Percentiles rank a stretch among this genome's conserved stretches.
phyloP scores from a whole-genome alignment of 2,113 vertebrate genomes.

The Zingel zingel region DNA sequence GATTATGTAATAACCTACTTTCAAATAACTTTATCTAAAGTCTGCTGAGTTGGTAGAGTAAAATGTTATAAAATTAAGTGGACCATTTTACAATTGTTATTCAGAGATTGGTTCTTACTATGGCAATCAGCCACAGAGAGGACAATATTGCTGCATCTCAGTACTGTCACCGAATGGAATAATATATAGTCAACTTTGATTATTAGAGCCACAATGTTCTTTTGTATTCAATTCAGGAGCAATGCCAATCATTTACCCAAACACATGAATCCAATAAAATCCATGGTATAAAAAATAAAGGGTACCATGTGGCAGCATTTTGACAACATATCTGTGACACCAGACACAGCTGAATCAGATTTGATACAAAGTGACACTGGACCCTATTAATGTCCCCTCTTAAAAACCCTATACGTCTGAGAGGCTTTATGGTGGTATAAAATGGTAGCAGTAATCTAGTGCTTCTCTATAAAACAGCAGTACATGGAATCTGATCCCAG shows the following conservation, averaged over 20 bases:
- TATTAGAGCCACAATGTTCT: conserved; percentile 15
- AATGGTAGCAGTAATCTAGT: conserved; percentile 72
- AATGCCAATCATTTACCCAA: conserved; percentile 9
- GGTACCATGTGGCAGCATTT: conserved; percentile 48
- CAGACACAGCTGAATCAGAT: conserved; percentile 55
- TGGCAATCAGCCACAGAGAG: conserved; percentile 24
- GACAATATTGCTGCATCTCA: neutral
- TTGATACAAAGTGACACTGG: conserved; percentile 74
- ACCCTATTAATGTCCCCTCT: conserved; percentile 74
- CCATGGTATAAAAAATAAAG: conserved; percentile 12
- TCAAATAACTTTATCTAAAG: conserved; percentile 38
- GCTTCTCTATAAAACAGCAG: conserved; percentile 71
- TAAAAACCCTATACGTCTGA: conserved; percentile 73
- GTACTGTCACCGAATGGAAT: neutral
- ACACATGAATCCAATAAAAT: conserved; percentile 48
- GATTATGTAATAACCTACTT: conserved; percentile 24
- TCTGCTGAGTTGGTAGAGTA: conserved; percentile 34
- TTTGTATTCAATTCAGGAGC: conserved; percentile 31
- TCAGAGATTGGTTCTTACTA: conserved; percentile 29
- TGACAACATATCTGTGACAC: conserved; percentile 58
- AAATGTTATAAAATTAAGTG: conserved; percentile 38
- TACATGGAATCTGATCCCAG: conserved; percentile 65
- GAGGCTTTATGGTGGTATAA: conserved; percentile 74
- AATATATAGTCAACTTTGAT: neutral
- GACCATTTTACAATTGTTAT: conserved; percentile 50